Evolutionary conservation across 2,888 invertebrate genomes (phyloP).

Genomic region (Luffia ferchaultella): DNA sequence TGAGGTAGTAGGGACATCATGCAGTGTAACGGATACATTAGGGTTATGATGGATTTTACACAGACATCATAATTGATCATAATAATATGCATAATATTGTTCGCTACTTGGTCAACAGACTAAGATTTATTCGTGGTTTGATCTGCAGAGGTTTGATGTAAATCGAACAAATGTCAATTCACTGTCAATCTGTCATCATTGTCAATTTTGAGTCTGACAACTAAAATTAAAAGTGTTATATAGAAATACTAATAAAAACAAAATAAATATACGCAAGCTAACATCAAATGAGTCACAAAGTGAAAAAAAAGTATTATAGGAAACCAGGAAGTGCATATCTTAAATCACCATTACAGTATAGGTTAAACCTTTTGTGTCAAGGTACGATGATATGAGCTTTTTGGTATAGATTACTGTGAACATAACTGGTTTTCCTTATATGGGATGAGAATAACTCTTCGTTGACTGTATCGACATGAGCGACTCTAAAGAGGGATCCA

Average conservation of each 20-base stretch:
- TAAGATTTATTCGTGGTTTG: too few relatives aligned
- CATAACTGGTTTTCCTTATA: slow-evolving; percentile 31
- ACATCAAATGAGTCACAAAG: not conserved
- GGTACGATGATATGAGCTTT: not conserved
- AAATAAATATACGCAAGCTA: not conserved
- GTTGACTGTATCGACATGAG: slow-evolving; percentile 32
- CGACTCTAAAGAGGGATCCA: slow-evolving; percentile 38
- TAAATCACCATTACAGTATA: not conserved
- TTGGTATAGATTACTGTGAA: not conserved
- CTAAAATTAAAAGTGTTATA: not conserved
- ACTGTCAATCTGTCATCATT: too few relatives aligned
- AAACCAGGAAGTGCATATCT: not conserved
- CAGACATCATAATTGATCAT: too few relatives aligned
- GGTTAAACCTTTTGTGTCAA: not conserved
- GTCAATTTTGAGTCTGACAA: not conserved
- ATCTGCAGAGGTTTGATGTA: too few relatives aligned
- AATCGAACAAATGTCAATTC: too few relatives aligned
- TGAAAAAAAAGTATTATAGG: not conserved
- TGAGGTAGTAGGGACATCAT: too few relatives aligned
- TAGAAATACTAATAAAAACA: not conserved
- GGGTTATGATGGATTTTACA: too few relatives aligned
- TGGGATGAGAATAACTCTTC: slow-evolving; percentile 28
- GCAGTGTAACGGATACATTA: too few relatives aligned
- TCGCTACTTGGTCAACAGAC: too few relatives aligned
- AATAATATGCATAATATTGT: too few relatives aligned